Percentiles rank a stretch among this genome's conserved stretches.
phyloP scores from a whole-genome alignment of 2,113 vertebrate species.

The Hemicordylus capensis region DNA sequence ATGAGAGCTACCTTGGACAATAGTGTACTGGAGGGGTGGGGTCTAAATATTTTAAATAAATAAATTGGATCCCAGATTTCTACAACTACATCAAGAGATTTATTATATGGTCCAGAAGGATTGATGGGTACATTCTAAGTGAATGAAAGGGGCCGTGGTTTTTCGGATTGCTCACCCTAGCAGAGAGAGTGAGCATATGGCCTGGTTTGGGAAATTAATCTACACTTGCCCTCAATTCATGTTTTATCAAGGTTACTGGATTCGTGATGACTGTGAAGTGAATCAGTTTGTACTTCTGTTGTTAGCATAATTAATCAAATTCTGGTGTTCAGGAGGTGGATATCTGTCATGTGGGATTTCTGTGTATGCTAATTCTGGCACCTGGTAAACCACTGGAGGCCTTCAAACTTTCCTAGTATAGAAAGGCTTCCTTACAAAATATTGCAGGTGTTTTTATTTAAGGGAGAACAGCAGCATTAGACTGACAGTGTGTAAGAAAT shows the following conservation, averaged over 20 bases:
- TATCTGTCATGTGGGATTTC: not conserved
- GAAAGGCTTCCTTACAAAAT: not conserved
- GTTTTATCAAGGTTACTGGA: constrained; percentile 19
- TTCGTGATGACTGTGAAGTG: constrained; percentile 18
- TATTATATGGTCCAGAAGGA: too few species aligned
- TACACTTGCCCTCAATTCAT: constrained; percentile 2
- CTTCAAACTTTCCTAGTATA: constrained; percentile 20
- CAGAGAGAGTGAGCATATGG: not conserved
- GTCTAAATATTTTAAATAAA: too few species aligned
- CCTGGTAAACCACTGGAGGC: not conserved
- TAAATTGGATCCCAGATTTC: too few species aligned
- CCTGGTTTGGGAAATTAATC: not conserved
- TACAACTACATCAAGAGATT: too few species aligned
- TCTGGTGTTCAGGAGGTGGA: not conserved
- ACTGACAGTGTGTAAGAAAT: too few species aligned
- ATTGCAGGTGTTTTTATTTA: not conserved
- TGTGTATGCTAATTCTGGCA: not conserved
- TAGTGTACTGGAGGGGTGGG: too few species aligned
- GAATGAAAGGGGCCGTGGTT: not conserved
- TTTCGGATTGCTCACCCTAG: too few species aligned
- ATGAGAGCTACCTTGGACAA: too few species aligned
- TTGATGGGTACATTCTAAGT: not conserved
- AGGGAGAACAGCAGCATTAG: not conserved
- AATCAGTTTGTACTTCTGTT: not conserved
- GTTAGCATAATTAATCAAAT: constrained; percentile 6